A percentile compares a stretch with the other conserved stretches of the same genome.
Evolutionary conservation across 2,113 vertebrate genomes (phyloP).

Genomic region (Thomomys bottae): DNA sequence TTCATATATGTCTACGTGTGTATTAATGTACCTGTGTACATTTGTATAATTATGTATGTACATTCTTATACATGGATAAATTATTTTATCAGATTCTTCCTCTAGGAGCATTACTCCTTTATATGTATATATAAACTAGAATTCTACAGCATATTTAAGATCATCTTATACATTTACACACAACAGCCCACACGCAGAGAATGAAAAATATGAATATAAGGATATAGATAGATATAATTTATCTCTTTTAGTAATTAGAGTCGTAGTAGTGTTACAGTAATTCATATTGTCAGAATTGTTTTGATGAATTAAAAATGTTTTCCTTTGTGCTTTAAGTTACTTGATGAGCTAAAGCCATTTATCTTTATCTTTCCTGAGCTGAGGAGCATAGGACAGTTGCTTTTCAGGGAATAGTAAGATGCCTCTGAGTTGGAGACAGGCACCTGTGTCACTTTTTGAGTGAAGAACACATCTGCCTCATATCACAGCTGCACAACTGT

Average conservation of each 20-base stretch:
- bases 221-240: not conserved
- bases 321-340: not conserved
- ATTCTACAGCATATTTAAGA: not conserved
- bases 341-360: not conserved
- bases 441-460: not conserved
- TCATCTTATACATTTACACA: not conserved
- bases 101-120: not conserved
- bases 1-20: not conserved
- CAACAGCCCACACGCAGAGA: not conserved
- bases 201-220: too few species aligned
- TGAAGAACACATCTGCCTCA: not conserved
- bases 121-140: not conserved
- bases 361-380: not conserved
- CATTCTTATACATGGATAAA: too few species aligned
- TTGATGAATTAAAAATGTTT: not conserved
- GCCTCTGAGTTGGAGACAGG: slow-evolving; percentile 15
- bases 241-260: not conserved
- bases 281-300: not conserved
- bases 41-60: too few species aligned
- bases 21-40: not conserved
- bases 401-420: not conserved
- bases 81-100: not conserved
- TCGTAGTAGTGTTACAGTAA: not conserved
- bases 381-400: not conserved
- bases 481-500: not conserved